phyloP scores from a whole-genome alignment of 2,888 invertebrate genomes.

The Pandemis corylana region DNA sequence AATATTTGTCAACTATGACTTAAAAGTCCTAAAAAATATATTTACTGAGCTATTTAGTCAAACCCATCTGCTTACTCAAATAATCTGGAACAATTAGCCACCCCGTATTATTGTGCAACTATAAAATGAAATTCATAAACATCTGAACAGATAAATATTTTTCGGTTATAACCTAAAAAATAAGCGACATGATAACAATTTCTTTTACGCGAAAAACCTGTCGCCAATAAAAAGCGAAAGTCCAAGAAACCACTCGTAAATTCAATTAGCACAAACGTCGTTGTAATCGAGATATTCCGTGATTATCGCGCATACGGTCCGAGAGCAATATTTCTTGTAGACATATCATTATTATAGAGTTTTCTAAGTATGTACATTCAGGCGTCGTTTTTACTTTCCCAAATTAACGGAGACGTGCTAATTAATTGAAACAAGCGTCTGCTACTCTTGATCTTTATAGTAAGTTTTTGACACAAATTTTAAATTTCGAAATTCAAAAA shows the following conservation, averaged over 20 bases:
- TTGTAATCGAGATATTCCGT: slow-evolving; percentile 6
- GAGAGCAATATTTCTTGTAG: slow-evolving; percentile 8
- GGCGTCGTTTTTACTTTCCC: slow-evolving; percentile 12
- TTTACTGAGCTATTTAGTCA: no score
- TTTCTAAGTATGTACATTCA: neutral
- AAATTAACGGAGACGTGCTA: slow-evolving; percentile 7
- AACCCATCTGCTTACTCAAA: no score
- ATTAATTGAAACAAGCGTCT: slow-evolving; percentile 8
- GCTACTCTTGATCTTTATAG: neutral
- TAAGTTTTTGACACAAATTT: no score
- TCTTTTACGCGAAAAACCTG: neutral
- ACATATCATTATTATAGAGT: slow-evolving; percentile 6
- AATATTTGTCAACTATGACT: no score
- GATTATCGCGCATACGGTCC: neutral
- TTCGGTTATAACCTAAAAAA: no score
- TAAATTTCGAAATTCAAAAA: neutral
- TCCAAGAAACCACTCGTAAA: slow-evolving; percentile 7
- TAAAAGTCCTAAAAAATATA: no score
- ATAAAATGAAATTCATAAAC: no score
- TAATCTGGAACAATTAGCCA: no score
- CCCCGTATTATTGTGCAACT: no score
- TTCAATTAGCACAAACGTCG: slow-evolving; percentile 6
- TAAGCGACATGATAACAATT: neutral
- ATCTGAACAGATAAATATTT: no score
- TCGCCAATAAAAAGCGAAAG: slow-evolving; percentile 10